A percentile compares a stretch with the other conserved stretches of the same genome.
These are phyloP conservation scores for Eupithecia pulchellata DNA, from an alignment of 2,888 invertebrate species.

Conservation along the genomic window DNA sequence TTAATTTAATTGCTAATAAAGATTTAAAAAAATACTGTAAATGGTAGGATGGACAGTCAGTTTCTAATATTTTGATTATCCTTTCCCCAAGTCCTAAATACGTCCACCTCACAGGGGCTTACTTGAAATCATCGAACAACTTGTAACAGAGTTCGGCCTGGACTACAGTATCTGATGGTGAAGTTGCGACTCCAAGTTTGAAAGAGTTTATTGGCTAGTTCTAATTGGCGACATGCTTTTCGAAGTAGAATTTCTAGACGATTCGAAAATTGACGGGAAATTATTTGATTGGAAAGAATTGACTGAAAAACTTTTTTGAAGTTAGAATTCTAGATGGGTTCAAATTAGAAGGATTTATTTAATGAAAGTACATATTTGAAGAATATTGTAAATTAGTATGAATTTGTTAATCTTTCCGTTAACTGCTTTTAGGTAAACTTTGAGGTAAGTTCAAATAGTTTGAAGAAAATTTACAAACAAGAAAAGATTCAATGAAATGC, in stretches of 20 bases:
- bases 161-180: conserved; percentile 39
- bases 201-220: conserved; percentile 36
- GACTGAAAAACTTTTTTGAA: neutral
- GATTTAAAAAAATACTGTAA: too few species aligned
- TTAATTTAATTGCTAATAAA: too few species aligned
- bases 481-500: neutral
- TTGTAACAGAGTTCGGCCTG: conserved; percentile 28
- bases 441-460: neutral
- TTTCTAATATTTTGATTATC: neutral
- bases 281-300: conserved; percentile 22
- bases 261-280: neutral
- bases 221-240: conserved; percentile 36
- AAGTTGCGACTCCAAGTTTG: conserved; percentile 37
- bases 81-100: neutral
- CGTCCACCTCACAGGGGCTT: conserved; percentile 18
- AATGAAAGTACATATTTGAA: neutral
- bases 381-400: neutral
- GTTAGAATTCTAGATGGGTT: neutral
- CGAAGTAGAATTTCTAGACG: conserved; percentile 11
- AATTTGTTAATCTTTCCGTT: neutral
- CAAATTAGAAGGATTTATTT: neutral
- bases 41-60: too few species aligned
- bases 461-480: neutral
- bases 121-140: conserved; percentile 31
- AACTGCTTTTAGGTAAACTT: neutral